Base-by-base conservation (phyloP, 2,797 vertebrate genomes). In the Leptatherina wallacei region DNA sequence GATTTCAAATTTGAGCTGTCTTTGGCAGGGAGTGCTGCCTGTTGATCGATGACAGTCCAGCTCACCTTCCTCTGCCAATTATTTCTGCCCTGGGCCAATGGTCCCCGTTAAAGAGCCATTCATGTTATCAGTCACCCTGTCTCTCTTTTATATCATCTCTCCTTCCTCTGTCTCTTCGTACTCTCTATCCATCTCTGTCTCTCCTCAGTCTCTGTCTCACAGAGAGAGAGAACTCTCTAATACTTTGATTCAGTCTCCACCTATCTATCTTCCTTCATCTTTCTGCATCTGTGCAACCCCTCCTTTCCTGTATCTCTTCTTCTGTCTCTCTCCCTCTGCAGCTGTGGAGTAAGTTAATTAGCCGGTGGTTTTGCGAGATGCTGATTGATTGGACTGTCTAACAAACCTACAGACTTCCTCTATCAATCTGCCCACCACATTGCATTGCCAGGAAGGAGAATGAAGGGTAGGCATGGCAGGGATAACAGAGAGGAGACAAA, bases 291-390 rank as follows among this genome's bases (percentile, higher is more conserved):
- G 68, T 68, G 65, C 62, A 65, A 71, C 67, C 54, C 65, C 35
- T 40, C 56, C 62, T 38, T 44, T 67, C 64, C 64, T 84, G 77
- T 69, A 33, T 68, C 76, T 65, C n/a, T 73, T 67, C 69, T 51
- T 56, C 78, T 82, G 68, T 33, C 77, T 65, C 73, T 60, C 67
- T 83, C 82, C 76, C 84, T 86, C 81, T 11, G 85, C 89, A 92
- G 91, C 91, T 92, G 88, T 85, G 86, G 87, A 91, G 89, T 94
- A 93, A 94, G 93, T 94, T 95, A 94, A 95, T 95, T 94, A 93
- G 80, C 88, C 61, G 80, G 87, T 90, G 91, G 90, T 93, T 94
- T 93, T 92, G 92, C 89, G 90, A 94, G 93, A 94, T 90, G 87
- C 84, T 95, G 93, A 95, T 93, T 94, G 92, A 95, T 94, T 87